Evolutionary conservation across 2,113 vertebrate genomes (phyloP).

Genomic region (Cebus imitator): DNA sequence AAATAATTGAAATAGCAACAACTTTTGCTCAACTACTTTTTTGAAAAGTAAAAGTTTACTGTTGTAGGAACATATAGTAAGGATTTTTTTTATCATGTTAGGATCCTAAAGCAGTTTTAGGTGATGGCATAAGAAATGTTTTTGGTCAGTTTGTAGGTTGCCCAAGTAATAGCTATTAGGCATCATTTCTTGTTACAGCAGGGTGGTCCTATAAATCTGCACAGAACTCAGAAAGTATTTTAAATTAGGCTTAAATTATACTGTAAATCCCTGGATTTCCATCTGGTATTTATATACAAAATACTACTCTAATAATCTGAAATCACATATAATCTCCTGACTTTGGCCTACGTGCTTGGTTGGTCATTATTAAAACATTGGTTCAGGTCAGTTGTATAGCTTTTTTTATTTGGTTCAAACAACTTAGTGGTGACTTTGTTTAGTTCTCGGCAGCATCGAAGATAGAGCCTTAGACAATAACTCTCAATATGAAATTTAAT

Average conservation of each 20-base stretch:
- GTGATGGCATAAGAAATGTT: background rate
- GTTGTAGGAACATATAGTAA: background rate
- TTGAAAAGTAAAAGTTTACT: slow-evolving; percentile 20
- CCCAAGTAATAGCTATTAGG: background rate
- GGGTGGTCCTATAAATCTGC: background rate
- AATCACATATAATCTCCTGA: background rate
- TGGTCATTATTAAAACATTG: slow-evolving; percentile 6
- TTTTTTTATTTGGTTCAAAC: background rate
- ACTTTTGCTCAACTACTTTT: background rate
- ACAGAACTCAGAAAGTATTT: background rate
- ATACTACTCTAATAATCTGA: background rate
- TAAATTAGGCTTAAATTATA: background rate
- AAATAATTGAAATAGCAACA: background rate
- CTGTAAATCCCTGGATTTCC: background rate
- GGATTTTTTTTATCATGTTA: background rate
- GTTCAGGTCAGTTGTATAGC: background rate
- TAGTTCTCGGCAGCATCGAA: background rate
- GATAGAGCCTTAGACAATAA: background rate
- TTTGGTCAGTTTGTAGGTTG: background rate
- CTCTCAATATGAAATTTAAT: background rate
- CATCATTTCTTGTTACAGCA: background rate
- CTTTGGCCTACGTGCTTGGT: background rate
- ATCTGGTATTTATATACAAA: background rate
- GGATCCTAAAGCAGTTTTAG: background rate
- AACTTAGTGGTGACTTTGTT: background rate